Evolutionary conservation across 2,113 vertebrate species (phyloP), one percentile per base, ranked within the genome.

Genomic region (Nothobranchius furzeri): DNA sequence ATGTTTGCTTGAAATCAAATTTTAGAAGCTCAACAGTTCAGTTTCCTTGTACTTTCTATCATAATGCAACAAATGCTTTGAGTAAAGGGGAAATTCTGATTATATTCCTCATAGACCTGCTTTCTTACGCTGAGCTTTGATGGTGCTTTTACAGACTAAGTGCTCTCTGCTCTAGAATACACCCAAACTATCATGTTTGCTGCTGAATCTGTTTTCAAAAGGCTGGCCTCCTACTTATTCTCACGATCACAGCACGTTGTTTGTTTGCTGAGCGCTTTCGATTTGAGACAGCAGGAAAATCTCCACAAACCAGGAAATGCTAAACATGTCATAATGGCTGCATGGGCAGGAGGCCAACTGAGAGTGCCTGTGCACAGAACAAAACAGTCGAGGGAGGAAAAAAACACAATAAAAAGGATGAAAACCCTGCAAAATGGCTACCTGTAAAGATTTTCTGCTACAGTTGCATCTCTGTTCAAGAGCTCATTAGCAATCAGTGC

Each of bases 401-500:
- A 17, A 73, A 2, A 9, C n/a, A 51, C 2, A 15, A 54, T 52
- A 45, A 8, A 36, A 54, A 5, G 11, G 52, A 35, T 55, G 56
- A 47, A 60, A 65, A 67, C n/a, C 59, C 25, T 64, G 54, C 56
- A 43, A 57, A 42, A 64, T 52, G 55, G 20, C 35, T 13, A 45
- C 1, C 46, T 57, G 11, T 78, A 83, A 85, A 86, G 82, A 83
- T 79, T 75, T 76, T 79, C 61, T 73, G 65, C 64, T 65, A 75
- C 57, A 59, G 70, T 49, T 59, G 55, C 50, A 70, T 79, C 53
- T 12, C 24, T 24, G 37, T 36, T 35, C 45, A 37, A 75, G 75
- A 15, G 37, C 82, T 89, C 87, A 92, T 92, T 90, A 91, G 88
- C 77, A 88, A 87, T 87, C 81, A 48, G 68, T 77, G 78, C 25